Base-by-base conservation (phyloP, 2,797 vertebrate genomes). In the Tangara arthus region DNA sequence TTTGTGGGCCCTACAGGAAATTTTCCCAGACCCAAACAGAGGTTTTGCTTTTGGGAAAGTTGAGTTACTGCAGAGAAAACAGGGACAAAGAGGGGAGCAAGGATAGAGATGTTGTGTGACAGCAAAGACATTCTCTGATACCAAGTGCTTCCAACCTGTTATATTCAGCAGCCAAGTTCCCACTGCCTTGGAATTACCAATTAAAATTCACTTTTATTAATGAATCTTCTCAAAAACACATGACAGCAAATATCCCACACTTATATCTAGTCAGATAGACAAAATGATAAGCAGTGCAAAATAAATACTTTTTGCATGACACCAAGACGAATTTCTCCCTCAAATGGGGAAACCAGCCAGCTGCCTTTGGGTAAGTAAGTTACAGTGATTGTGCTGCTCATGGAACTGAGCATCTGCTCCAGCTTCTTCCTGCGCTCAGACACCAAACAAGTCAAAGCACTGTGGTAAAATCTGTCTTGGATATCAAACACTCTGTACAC, bases 401-500 rank as follows among this genome's bases (percentile, higher is more conserved):
- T 37, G 32, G 56, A 56, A 41, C 30, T n/a, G 37, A 60, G 23
- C n/a, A 39, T 11, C 47, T 61, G 15, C 39, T 44, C 24, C 52
- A 73, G 35, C 19, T 42, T 70, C 52, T 69, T 69, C 32, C 37
- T 37, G 1, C 16, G 27, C n/a, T 89, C 42, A 69, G 56, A n/a
- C 16, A 59, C 18, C 52, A 59, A 66, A 63, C 15, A 50, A 59
- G 22, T 34, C 42, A 73, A 55, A 86, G 35, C 15, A 30, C 27
- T 27, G 2, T 3, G 32, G 15, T 69, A 32, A 24, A 90, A 75
- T 52, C 66, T 88, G 34, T 24, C 19, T 60, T 41, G 16, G 63
- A 22, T 71, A 47, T 30, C 3, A 6, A 35, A 69, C 60, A 21
- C 4, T 60, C 15, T 0, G 0, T 24, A 22, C 20, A n/a, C 17